phyloP scores from a whole-genome alignment of 1,140 invertebrate species.

The Drosophila subobscura region DNA sequence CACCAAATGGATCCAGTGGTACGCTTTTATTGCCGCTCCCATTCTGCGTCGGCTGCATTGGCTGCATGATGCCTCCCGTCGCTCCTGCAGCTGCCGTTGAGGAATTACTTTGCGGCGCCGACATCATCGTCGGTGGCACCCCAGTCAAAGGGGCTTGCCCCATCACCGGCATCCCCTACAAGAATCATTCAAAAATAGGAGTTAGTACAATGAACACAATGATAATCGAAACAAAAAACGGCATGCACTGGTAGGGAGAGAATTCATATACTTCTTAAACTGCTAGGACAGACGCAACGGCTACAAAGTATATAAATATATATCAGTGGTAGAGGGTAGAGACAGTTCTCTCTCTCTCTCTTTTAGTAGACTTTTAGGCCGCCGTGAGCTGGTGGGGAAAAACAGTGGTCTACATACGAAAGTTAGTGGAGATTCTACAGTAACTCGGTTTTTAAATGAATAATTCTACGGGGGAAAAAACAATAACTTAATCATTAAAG shows the following conservation, averaged over 20 bases:
- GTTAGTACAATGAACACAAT: background rate
- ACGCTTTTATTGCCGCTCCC: constrained; percentile 74
- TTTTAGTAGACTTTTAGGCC: constrained; percentile 13
- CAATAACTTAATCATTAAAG: constrained; percentile 16
- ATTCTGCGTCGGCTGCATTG: constrained; percentile 71
- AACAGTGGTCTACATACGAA: constrained; percentile 39
- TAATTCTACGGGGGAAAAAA: constrained; percentile 4
- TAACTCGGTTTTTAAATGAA: constrained; percentile 16
- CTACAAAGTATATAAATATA: constrained; percentile 43
- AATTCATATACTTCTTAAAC: constrained; percentile 47
- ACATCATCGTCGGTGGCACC: constrained; percentile 82
- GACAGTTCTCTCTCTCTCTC: constrained; percentile 26
- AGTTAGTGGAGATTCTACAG: constrained; percentile 34
- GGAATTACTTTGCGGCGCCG: constrained; percentile 76
- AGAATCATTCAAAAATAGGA: constrained; percentile 36
- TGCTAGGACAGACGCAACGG: constrained; percentile 54
- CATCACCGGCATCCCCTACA: constrained; percentile 83
- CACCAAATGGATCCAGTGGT: constrained; percentile 83
- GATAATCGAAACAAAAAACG: constrained; percentile 6
- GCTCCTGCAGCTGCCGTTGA: constrained; percentile 38
- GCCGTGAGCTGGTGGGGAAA: constrained; percentile 29
- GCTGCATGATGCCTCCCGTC: constrained; percentile 70
- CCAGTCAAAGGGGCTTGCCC: constrained; percentile 83
- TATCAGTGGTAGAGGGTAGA: constrained; percentile 20
- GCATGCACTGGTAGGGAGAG: constrained; percentile 58